These are phyloP conservation scores for Scartelaos histophorus DNA, from an alignment of 2,113 vertebrate genomes.

Conservation along the genomic window DNA sequence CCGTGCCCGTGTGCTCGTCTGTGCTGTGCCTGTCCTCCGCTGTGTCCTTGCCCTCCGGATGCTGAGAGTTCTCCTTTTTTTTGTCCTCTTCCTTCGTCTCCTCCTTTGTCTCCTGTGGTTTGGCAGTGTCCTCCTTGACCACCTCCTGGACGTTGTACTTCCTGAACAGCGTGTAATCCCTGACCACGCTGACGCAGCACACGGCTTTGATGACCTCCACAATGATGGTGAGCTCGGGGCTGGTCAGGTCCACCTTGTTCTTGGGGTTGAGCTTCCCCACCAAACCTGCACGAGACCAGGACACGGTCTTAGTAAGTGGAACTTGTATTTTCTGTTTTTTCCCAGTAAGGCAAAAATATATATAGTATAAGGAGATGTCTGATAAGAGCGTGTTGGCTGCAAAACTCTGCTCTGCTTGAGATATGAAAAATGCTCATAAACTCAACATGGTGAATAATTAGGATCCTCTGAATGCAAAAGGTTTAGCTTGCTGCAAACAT, in stretches of 20 bases:
- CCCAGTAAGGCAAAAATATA: too few relatives aligned
- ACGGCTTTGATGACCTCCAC: slow-evolving; percentile 94
- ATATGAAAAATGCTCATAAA: too few relatives aligned
- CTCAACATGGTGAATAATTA: too few relatives aligned
- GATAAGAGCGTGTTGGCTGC: too few relatives aligned
- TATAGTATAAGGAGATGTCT: too few relatives aligned
- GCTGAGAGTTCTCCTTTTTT: neutral
- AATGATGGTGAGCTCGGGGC: slow-evolving; percentile 89
- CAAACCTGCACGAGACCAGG: slow-evolving; percentile 74
- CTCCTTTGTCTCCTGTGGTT: slow-evolving; percentile 9
- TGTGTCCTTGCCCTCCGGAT: slow-evolving; percentile 15
- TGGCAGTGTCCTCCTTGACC: slow-evolving; percentile 74
- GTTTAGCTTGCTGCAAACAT: too few relatives aligned
- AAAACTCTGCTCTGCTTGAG: too few relatives aligned
- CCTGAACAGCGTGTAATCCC: slow-evolving; percentile 87
- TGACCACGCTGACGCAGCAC: slow-evolving; percentile 92
- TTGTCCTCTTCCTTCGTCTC: slow-evolving; percentile 6
- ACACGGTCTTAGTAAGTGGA: neutral
- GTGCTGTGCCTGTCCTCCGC: slow-evolving; percentile 5
- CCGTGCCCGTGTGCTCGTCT: neutral
- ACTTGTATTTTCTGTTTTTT: neutral
- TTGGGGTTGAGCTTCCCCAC: slow-evolving; percentile 89
- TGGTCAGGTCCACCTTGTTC: slow-evolving; percentile 92
- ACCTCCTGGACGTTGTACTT: slow-evolving; percentile 97
- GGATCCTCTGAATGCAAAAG: too few relatives aligned